Conservation (phyloP, 2,113 vertebrate species). For the Silurus asotus region DNA sequence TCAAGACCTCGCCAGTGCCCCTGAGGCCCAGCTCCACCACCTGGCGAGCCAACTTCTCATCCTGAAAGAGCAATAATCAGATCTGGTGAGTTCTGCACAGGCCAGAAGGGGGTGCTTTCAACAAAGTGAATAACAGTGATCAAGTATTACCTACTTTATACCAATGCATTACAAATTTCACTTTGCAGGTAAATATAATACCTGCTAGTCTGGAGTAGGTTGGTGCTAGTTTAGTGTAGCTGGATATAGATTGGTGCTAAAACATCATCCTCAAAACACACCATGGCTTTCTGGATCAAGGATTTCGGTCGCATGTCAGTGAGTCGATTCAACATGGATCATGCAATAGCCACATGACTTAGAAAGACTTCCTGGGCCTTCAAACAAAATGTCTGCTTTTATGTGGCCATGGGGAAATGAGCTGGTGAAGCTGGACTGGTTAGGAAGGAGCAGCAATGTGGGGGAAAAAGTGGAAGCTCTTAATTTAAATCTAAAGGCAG, state of each 20-base stretch:
- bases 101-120: constrained; percentile 11
- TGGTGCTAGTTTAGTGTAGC: neutral
- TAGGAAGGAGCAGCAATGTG: constrained; percentile 53
- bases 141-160: neutral
- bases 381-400: constrained; percentile 57
- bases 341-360: constrained; percentile 58
- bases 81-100: constrained; percentile 48
- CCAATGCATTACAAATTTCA: neutral
- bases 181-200: neutral
- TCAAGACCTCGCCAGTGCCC: constrained; percentile 74
- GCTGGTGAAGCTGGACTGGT: constrained; percentile 55
- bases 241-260: neutral
- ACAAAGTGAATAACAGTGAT: constrained; percentile 17
- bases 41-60: constrained; percentile 75
- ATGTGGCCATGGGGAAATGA: constrained; percentile 67
- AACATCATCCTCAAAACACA: neutral
- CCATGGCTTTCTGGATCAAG: constrained; percentile 38
- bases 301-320: constrained; percentile 40
- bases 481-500: constrained; percentile 23
- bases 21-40: constrained; percentile 81
- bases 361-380: constrained; percentile 61
- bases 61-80: constrained; percentile 65
- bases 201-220: neutral
- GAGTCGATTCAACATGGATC: constrained; percentile 34
- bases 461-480: constrained; percentile 6